phyloP scores from a whole-genome alignment of 2,888 invertebrate species.

The Piscicola geometra region DNA sequence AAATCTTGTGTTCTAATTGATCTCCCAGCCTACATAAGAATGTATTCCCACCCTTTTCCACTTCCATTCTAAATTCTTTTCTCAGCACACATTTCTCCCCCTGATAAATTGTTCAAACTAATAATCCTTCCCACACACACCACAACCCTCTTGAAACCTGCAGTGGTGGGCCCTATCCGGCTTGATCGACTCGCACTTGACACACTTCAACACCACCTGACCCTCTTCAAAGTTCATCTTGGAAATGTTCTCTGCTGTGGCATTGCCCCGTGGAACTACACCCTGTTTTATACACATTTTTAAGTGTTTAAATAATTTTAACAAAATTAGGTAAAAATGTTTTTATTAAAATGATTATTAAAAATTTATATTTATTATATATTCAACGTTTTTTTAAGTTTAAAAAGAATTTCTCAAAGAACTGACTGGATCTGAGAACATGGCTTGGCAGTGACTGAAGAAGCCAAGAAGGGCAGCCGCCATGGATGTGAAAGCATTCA shows the following conservation, averaged over 20 bases:
- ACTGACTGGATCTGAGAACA: slow-evolving; percentile 39
- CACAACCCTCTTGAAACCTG: too few species aligned
- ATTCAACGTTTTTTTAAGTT: background rate
- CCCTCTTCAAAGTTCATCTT: slow-evolving; percentile 53
- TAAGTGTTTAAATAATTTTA: background rate
- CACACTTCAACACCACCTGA: slow-evolving; percentile 64
- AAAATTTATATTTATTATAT: background rate
- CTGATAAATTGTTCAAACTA: too few species aligned
- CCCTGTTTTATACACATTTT: slow-evolving; percentile 47
- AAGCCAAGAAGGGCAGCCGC: slow-evolving; percentile 27
- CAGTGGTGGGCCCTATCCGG: slow-evolving; percentile 84
- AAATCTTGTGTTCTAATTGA: too few species aligned
- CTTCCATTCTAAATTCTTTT: too few species aligned
- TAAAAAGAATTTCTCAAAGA: background rate
- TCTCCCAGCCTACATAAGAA: too few species aligned
- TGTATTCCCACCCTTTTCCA: too few species aligned
- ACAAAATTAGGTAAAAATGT: background rate
- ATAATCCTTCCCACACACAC: too few species aligned
- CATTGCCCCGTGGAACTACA: slow-evolving; percentile 56
- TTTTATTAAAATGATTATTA: background rate
- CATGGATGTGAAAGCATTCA: slow-evolving; percentile 26
- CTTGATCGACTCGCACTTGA: slow-evolving; percentile 72
- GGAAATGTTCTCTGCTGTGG: slow-evolving; percentile 55
- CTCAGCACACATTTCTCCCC: too few species aligned
- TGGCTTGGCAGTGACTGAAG: slow-evolving; percentile 34